These are phyloP conservation scores for Dasyurus viverrinus DNA, from an alignment of 2,113 vertebrate genomes.

Conservation along the genomic window DNA sequence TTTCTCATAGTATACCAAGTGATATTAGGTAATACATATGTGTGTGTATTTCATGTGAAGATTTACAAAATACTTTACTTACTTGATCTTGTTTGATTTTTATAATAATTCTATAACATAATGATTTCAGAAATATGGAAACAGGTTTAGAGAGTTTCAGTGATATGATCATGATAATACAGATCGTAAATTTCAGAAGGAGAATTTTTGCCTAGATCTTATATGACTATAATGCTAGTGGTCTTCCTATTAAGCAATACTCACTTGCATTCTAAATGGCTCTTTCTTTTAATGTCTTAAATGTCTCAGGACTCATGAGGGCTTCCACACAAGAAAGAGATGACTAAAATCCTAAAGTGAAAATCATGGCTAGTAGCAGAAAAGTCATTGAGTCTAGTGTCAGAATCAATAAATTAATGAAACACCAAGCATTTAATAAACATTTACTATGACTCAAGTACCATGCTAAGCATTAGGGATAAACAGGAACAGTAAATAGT, in stretches of 20 bases:
- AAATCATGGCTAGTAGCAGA: background rate
- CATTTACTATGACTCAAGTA: background rate
- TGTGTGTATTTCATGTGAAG: background rate
- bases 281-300: background rate
- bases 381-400: background rate
- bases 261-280: background rate
- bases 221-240: background rate
- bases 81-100: background rate
- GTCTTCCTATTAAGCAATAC: background rate
- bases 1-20: no score
- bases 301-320: background rate
- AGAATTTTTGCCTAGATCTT: background rate
- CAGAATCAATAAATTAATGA: background rate
- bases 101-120: background rate
- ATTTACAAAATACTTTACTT: background rate
- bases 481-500: background rate
- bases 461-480: background rate
- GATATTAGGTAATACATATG: background rate
- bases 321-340: background rate
- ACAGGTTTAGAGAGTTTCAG: background rate
- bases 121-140: background rate
- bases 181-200: background rate
- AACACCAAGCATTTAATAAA: background rate
- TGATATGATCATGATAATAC: no score
- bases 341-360: background rate